phyloP scores from a whole-genome alignment of 2,888 invertebrate genomes.

The Tenthredo mesomela region DNA sequence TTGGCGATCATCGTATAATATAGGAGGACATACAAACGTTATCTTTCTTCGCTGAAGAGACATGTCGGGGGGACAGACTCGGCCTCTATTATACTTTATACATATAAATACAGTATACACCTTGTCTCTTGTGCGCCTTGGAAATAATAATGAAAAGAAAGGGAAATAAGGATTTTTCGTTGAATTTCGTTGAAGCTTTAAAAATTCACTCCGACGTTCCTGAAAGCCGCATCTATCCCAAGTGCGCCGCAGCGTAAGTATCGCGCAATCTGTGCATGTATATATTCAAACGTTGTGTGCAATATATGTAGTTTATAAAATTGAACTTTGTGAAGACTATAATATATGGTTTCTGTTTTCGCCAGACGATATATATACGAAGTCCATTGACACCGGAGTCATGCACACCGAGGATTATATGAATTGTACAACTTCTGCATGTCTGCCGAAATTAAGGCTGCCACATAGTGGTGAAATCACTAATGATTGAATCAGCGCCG shows the following conservation, averaged over 20 bases:
- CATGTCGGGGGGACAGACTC: background rate
- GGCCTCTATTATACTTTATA: too few relatives aligned
- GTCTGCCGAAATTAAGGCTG: background rate
- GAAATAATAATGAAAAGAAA: background rate
- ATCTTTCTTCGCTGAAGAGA: background rate
- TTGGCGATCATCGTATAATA: background rate
- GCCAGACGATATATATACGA: background rate
- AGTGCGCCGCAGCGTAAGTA: too few relatives aligned
- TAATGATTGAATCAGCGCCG: background rate
- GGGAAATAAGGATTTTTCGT: background rate
- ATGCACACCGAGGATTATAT: conserved; percentile 22
- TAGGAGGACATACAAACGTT: background rate
- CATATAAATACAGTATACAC: too few relatives aligned
- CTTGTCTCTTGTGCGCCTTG: background rate
- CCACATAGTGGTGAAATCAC: background rate
- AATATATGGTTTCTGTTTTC: conserved; percentile 23
- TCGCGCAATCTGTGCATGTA: background rate
- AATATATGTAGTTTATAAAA: background rate
- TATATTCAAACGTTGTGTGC: background rate
- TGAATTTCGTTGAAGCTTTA: background rate
- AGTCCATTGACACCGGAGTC: conserved; percentile 36
- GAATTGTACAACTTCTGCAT: conserved; percentile 47
- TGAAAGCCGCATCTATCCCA: too few relatives aligned
- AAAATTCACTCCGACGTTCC: background rate
- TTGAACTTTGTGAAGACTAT: background rate